These are phyloP conservation scores for Limosa lapponica DNA, from an alignment of 2,797 vertebrate genomes.

Conservation along the genomic window DNA sequence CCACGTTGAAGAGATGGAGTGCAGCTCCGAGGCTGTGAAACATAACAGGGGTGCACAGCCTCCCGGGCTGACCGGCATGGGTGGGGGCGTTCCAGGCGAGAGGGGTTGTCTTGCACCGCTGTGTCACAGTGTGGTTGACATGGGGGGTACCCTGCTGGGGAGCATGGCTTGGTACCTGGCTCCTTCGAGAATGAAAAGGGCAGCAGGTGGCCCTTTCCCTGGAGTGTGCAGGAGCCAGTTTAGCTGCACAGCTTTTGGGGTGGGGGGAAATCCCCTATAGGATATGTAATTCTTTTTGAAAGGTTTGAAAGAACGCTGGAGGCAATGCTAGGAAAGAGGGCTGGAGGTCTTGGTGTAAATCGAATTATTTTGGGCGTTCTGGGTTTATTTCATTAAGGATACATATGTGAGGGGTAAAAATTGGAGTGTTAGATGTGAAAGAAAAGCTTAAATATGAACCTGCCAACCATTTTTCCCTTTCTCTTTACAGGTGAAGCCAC, in stretches of 20 bases:
- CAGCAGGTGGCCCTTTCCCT: neutral
- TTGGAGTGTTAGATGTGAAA: neutral
- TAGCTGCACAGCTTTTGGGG: neutral
- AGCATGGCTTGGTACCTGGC: neutral
- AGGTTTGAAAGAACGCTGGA: neutral
- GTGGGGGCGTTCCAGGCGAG: rapidly evolving
- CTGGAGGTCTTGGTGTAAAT: neutral
- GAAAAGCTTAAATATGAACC: neutral
- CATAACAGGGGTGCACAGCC: too few relatives aligned
- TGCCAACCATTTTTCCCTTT: neutral
- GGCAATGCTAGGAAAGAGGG: neutral
- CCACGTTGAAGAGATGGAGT: neutral
- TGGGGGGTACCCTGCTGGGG: too few relatives aligned
- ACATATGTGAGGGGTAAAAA: neutral
- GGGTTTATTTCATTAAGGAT: neutral
- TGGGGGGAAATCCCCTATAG: too few relatives aligned
- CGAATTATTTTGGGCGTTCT: neutral
- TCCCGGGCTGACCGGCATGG: neutral
- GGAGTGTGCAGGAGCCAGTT: neutral
- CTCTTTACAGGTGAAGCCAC: slow-evolving; percentile 39
- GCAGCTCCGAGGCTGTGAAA: neutral
- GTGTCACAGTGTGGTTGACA: neutral
- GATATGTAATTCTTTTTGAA: neutral
- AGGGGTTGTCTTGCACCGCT: neutral
- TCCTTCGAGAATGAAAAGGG: neutral